phyloP scores from a whole-genome alignment of 1,140 invertebrate genomes.

The Nylanderia fulva region DNA sequence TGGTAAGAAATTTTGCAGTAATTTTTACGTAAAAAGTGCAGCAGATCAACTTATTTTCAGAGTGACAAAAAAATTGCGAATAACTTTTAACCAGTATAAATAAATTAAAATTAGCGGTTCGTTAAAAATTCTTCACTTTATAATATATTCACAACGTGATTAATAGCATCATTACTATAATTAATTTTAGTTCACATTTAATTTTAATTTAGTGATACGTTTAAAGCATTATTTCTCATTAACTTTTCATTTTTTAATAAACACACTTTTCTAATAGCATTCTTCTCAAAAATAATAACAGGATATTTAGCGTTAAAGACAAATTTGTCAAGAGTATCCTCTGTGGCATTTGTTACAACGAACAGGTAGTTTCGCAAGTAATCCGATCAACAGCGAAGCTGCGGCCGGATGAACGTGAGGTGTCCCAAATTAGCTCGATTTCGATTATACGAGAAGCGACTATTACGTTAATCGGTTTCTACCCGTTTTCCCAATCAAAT shows the following conservation, averaged over 20 bases:
- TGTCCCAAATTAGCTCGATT: slow-evolving; percentile 30
- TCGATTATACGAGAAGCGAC: slow-evolving; percentile 25
- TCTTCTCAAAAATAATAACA: neutral
- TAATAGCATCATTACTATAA: neutral
- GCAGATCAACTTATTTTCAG: neutral
- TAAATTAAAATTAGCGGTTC: neutral
- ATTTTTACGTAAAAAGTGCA: neutral
- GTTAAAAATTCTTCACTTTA: neutral
- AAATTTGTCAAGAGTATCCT: slow-evolving; percentile 1
- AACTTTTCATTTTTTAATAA: neutral
- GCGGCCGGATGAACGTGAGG: neutral
- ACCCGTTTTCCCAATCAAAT: slow-evolving; percentile 2
- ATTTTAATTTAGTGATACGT: neutral
- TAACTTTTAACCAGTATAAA: slow-evolving; percentile 5
- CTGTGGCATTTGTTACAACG: neutral
- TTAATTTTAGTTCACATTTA: neutral
- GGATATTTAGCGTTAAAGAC: neutral
- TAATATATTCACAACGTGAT: neutral
- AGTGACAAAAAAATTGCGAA: slow-evolving; percentile 7
- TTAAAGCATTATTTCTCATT: neutral
- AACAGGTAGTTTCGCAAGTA: slow-evolving; percentile 31
- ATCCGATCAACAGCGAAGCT: slow-evolving; percentile 43
- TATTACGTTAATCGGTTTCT: slow-evolving; percentile 6
- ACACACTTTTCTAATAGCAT: neutral
- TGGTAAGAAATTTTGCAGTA: neutral